Percentiles rank a stretch among this genome's conserved stretches.
Evolutionary conservation across 2,113 vertebrate species (phyloP).

Genomic region (Tachysurus vachellii): DNA sequence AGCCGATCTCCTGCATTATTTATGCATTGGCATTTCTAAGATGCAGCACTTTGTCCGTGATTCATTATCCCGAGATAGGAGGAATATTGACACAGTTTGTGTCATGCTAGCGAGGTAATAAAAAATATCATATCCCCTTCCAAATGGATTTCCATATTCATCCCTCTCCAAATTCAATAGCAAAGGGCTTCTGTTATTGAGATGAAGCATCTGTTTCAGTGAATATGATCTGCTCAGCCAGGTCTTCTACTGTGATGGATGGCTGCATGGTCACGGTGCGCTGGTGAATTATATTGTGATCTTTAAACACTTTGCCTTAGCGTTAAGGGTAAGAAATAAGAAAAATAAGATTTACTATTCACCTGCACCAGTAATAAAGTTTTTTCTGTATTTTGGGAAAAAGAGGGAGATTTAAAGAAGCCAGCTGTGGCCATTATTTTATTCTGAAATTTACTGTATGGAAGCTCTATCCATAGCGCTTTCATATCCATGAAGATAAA

Average conservation of each 20-base stretch:
- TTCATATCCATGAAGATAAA: no score
- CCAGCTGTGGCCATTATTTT: neutral
- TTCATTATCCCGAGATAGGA: slow-evolving; percentile 66
- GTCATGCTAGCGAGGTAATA: slow-evolving; percentile 46
- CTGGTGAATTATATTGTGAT: slow-evolving; percentile 47
- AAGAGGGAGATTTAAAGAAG: slow-evolving; percentile 45
- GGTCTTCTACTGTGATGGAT: slow-evolving; percentile 48
- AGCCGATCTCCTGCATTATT: slow-evolving; percentile 62
- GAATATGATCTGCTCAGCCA: slow-evolving; percentile 47
- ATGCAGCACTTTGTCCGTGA: slow-evolving; percentile 63
- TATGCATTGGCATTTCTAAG: slow-evolving; percentile 71
- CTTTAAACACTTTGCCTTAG: slow-evolving; percentile 46
- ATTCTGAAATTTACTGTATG: neutral
- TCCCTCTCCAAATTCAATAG: slow-evolving; percentile 43
- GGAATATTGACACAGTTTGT: slow-evolving; percentile 58
- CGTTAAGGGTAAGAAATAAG: slow-evolving; percentile 33
- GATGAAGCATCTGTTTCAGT: slow-evolving; percentile 51
- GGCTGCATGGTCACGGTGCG: slow-evolving; percentile 24
- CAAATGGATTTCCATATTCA: slow-evolving; percentile 59
- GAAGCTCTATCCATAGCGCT: neutral
- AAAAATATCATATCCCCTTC: slow-evolving; percentile 52
- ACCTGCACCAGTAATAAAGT: slow-evolving; percentile 22
- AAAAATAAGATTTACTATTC: slow-evolving; percentile 26
- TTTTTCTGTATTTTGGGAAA: neutral
- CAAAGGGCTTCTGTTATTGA: slow-evolving; percentile 51